Conservation (phyloP, 2,888 invertebrate species). For the Gari tellinella region DNA sequence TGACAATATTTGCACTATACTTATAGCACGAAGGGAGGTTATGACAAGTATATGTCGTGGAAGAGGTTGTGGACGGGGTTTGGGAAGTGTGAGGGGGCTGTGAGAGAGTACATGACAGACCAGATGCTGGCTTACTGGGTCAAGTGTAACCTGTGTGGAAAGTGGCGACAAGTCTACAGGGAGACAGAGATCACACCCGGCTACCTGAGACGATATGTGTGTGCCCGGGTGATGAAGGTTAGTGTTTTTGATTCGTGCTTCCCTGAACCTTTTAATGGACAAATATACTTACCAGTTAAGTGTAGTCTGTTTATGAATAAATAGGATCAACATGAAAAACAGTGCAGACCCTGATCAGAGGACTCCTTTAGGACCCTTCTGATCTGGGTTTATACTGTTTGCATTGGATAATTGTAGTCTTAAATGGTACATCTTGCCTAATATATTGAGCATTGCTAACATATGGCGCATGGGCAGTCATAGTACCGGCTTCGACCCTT, state of each 20-base stretch:
- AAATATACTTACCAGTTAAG: too few species aligned
- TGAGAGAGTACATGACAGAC: conserved; percentile 81
- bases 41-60: conserved; percentile 77
- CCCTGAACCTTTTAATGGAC: too few species aligned
- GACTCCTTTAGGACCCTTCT: too few species aligned
- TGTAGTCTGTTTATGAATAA: too few species aligned
- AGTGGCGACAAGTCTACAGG: conserved; percentile 83
- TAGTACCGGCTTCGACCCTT: too few species aligned
- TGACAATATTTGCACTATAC: not conserved
- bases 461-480: too few species aligned
- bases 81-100: conserved; percentile 78
- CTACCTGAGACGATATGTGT: conserved; percentile 74
- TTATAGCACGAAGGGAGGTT: conserved; percentile 75
- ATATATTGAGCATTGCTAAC: too few species aligned
- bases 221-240: conserved; percentile 67
- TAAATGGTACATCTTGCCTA: too few species aligned
- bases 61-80: conserved; percentile 80
- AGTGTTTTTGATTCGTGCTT: not conserved
- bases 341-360: too few species aligned
- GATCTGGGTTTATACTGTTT: too few species aligned
- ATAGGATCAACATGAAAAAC: too few species aligned
- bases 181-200: conserved; percentile 70
- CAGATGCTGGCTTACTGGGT: conserved; percentile 84
- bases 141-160: conserved; percentile 82
- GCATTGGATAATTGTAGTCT: too few species aligned